A percentile compares a stretch with the other conserved stretches of the same genome.
Evolutionary conservation across 2,888 invertebrate species (phyloP).

Genomic region (Ferrisia virgata): DNA sequence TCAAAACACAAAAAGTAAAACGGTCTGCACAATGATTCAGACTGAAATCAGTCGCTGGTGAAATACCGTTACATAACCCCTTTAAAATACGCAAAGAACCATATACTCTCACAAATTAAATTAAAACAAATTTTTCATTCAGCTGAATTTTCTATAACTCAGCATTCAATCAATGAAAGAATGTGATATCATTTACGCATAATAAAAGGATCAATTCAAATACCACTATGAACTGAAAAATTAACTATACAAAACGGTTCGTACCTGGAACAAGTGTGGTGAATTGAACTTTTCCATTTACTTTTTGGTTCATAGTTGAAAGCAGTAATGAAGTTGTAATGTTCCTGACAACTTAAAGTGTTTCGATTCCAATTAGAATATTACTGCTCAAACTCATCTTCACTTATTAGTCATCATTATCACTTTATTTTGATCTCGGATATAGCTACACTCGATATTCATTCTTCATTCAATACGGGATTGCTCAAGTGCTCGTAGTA

Average conservation of each 20-base stretch:
- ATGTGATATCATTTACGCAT: background rate
- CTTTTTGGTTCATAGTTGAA: background rate
- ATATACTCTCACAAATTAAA: no score
- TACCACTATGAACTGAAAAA: background rate
- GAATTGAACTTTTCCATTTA: background rate
- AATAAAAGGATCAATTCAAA: background rate
- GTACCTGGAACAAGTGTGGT: background rate
- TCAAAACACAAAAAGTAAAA: background rate
- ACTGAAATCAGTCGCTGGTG: background rate
- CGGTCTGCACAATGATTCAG: background rate
- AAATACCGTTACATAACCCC: background rate
- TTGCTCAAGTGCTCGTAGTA: no score
- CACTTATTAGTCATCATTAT: no score
- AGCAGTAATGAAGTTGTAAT: no score
- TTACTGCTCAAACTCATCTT: no score
- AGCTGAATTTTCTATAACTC: no score
- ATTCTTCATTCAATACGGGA: no score
- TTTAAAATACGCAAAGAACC: background rate
- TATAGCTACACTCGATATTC: no score
- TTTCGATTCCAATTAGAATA: no score
- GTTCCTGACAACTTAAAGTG: no score
- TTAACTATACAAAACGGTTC: background rate
- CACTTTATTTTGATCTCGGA: no score
- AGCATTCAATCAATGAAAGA: no score
- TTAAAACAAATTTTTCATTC: background rate